Percentiles rank a stretch among this genome's conserved stretches.
phyloP scores from a whole-genome alignment of 2,888 invertebrate species.

The Acanthosepion pharaonis region DNA sequence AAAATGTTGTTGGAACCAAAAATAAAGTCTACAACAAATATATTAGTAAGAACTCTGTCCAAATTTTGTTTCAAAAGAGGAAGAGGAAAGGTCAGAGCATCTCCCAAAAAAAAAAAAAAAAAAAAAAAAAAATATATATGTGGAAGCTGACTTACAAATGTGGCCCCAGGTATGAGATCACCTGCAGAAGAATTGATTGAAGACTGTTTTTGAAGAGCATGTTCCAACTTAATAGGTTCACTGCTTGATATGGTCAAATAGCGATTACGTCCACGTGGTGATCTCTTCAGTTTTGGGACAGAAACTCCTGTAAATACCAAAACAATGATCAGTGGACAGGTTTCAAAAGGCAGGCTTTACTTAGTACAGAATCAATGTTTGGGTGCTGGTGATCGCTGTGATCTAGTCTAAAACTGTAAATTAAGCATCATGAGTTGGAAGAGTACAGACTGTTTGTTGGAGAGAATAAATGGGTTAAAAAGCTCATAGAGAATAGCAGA shows the following conservation, averaged over 20 bases:
- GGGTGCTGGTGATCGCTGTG: background rate
- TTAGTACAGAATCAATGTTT: background rate
- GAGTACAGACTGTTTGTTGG: background rate
- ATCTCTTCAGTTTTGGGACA: conserved; percentile 53
- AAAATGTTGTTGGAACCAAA: no score
- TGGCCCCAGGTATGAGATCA: conserved; percentile 61
- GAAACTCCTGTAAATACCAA: background rate
- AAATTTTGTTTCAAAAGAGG: background rate
- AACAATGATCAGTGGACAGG: background rate
- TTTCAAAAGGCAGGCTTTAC: background rate
- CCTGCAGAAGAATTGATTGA: conserved; percentile 64
- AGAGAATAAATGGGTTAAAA: background rate
- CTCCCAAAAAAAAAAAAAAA: no score
- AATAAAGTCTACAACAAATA: no score
- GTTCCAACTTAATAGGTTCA: conserved; percentile 70
- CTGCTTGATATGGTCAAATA: conserved; percentile 85
- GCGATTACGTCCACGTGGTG: conserved; percentile 78
- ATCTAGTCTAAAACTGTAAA: background rate
- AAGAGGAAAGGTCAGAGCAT: background rate
- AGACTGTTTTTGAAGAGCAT: conserved; percentile 54
- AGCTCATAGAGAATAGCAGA: background rate
- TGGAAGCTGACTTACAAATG: conserved; percentile 58
- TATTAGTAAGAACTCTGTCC: no score
- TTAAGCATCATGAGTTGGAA: background rate
- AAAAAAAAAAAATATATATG: background rate